Evolutionary conservation across 2,113 vertebrate genomes (phyloP).

Genomic region (Peucedramus taeniatus): DNA sequence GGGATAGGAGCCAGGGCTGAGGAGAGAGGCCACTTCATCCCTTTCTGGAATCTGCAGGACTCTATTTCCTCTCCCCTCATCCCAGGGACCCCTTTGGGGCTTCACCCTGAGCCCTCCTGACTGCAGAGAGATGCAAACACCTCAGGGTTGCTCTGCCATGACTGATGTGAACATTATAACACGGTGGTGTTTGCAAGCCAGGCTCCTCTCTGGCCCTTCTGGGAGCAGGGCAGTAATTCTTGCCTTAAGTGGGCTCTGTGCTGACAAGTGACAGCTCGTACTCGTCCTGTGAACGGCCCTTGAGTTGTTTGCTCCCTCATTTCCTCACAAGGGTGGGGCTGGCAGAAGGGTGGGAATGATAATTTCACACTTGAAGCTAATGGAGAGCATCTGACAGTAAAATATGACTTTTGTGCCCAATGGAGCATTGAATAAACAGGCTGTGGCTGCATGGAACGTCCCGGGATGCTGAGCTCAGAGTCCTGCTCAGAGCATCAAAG

Average conservation of each 20-base stretch:
- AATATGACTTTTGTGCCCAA: neutral
- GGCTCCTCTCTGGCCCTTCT: neutral
- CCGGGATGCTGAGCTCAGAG: neutral
- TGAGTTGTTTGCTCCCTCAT: constrained; percentile 35
- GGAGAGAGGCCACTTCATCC: neutral
- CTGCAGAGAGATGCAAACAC: neutral
- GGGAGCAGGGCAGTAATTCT: neutral
- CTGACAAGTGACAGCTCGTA: constrained; percentile 11
- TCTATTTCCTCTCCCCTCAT: accelerated
- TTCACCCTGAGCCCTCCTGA: neutral
- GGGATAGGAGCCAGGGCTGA: neutral
- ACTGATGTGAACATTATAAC: accelerated
- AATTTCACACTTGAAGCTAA: constrained; percentile 46
- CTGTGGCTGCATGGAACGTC: neutral
- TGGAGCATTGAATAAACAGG: neutral
- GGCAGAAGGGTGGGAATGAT: constrained; percentile 36
- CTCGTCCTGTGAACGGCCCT: neutral
- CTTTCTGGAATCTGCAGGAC: accelerated
- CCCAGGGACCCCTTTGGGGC: neutral
- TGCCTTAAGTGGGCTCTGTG: neutral
- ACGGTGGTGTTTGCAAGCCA: accelerated
- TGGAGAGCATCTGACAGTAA: constrained; percentile 47
- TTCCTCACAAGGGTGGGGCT: constrained; percentile 45
- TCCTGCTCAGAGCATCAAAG: neutral
- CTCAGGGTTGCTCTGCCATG: neutral